A percentile compares a stretch with the other conserved stretches of the same genome.
These are phyloP conservation scores for Gisinianus flammeolus DNA, from an alignment of 2,888 invertebrate genomes.

Conservation along the genomic window DNA sequence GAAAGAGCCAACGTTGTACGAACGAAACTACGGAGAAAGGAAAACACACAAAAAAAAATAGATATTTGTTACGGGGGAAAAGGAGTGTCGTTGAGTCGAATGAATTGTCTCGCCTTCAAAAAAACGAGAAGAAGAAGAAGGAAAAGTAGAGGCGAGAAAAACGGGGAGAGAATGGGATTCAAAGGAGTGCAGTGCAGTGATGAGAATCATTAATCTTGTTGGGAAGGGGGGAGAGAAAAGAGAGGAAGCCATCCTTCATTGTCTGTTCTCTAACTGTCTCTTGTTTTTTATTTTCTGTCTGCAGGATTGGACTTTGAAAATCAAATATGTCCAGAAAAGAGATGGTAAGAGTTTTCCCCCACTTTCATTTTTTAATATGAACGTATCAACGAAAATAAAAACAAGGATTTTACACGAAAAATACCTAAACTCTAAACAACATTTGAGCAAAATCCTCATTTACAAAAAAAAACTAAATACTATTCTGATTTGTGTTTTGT, in stretches of 20 bases:
- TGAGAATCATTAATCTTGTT: constrained; percentile 59
- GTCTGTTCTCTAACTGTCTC: constrained; percentile 43
- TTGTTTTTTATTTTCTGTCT: constrained; percentile 35
- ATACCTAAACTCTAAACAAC: too few relatives aligned
- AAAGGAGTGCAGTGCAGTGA: constrained; percentile 58
- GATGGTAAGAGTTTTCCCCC: too few relatives aligned
- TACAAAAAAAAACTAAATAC: too few relatives aligned
- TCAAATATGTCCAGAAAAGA: constrained; percentile 62
- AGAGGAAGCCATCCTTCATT: constrained; percentile 55
- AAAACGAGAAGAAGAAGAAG: constrained; percentile 28
- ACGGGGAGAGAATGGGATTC: constrained; percentile 48
- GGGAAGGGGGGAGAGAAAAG: constrained; percentile 27
- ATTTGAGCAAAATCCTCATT: too few relatives aligned
- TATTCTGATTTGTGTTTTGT: too few relatives aligned
- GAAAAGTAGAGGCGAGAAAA: constrained; percentile 27
- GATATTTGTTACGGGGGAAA: background rate
- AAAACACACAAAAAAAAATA: constrained; percentile 22
- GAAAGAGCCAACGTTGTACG: background rate
- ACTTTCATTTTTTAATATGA: too few relatives aligned
- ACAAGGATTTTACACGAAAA: too few relatives aligned
- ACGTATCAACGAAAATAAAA: too few relatives aligned
- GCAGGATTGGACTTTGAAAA: constrained; percentile 64
- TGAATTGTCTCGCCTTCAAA: too few relatives aligned
- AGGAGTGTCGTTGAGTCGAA: too few relatives aligned
- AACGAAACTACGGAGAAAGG: background rate